Conservation (phyloP, 1,140 invertebrate genomes). For the Drosophila kepulauana region DNA sequence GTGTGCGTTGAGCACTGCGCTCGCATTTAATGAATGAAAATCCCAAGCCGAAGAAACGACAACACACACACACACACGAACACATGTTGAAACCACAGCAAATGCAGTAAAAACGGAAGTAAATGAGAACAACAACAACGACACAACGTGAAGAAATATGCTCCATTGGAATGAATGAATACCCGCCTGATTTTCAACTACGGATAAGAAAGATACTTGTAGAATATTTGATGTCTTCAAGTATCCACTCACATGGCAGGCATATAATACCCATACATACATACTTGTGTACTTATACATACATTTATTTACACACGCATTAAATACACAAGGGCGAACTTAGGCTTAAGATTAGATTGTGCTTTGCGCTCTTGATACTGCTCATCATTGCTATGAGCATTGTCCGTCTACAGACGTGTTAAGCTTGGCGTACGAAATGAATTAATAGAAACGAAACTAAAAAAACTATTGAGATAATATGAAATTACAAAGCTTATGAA, state of each 20-base stretch:
- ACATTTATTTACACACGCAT: neutral
- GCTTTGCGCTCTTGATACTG: neutral
- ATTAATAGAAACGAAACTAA: neutral
- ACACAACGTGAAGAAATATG: slow-evolving; percentile 11
- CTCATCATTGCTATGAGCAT: neutral
- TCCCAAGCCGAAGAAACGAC: slow-evolving; percentile 62
- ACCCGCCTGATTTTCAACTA: slow-evolving; percentile 68
- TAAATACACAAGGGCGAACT: neutral
- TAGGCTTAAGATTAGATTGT: slow-evolving; percentile 13
- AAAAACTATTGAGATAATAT: neutral
- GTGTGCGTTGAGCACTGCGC: slow-evolving; percentile 50
- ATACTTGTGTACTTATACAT: neutral
- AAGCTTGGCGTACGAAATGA: neutral
- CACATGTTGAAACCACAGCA: slow-evolving; percentile 31
- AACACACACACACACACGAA: slow-evolving; percentile 49
- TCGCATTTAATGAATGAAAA: slow-evolving; percentile 80
- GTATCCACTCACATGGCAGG: slow-evolving; percentile 36
- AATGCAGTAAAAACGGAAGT: slow-evolving; percentile 74
- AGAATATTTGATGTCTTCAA: slow-evolving; percentile 56
- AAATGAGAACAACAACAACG: slow-evolving; percentile 50
- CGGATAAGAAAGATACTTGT: slow-evolving; percentile 75
- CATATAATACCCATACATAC: neutral
- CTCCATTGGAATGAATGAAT: slow-evolving; percentile 60
- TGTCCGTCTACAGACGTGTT: neutral
- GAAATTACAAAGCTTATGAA: no score